Percentiles rank a stretch among this genome's conserved stretches.
These are phyloP conservation scores for Numenius arquata DNA, from an alignment of 2,113 vertebrate genomes.

Conservation along the genomic window DNA sequence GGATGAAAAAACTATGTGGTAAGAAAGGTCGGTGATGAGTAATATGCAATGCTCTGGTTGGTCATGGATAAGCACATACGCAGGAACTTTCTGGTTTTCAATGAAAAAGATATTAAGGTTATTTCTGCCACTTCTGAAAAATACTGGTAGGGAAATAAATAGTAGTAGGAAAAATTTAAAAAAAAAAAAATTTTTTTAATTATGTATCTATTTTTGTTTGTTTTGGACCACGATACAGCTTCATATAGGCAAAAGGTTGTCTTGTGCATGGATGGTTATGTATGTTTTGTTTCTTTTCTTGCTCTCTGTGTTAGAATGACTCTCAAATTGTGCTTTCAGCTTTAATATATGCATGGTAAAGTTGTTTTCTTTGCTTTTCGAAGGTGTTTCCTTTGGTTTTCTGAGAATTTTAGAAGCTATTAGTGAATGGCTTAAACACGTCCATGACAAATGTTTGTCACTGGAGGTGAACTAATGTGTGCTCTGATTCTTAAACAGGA, in stretches of 20 bases:
- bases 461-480: not conserved
- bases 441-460: not conserved
- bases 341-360: not conserved
- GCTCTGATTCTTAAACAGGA: not conserved
- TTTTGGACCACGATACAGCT: not conserved
- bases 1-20: not conserved
- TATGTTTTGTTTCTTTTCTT: not conserved
- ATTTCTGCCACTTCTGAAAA: not conserved
- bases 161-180: not conserved
- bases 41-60: fast-evolving
- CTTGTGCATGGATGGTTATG: not conserved
- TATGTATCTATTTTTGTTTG: not conserved
- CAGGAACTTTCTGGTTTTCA: not conserved
- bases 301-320: not conserved
- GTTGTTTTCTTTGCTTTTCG: too few species aligned
- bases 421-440: not conserved
- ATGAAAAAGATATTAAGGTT: not conserved
- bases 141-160: not conserved
- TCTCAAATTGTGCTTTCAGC: not conserved
- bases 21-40: not conserved
- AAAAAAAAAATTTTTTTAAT: not conserved
- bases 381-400: not conserved
- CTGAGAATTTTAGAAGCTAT: not conserved
- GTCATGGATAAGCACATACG: too few species aligned
- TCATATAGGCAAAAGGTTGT: not conserved